A percentile compares a stretch with the other conserved stretches of the same genome.
phyloP scores from a whole-genome alignment of 2,113 vertebrate species.

The Syrrhaptes paradoxus region DNA sequence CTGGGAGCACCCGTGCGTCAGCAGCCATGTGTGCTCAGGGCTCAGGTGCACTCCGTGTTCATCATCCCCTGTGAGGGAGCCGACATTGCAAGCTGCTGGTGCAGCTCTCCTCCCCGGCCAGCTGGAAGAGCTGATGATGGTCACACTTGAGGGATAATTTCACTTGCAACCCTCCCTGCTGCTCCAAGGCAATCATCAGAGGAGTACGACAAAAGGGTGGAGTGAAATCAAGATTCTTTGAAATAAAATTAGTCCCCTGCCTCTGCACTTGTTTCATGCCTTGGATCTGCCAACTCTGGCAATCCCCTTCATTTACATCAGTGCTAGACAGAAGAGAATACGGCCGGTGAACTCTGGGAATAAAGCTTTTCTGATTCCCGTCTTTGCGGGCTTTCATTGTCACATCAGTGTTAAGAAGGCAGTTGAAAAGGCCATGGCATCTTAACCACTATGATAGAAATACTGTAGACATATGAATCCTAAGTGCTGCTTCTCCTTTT shows the following conservation, averaged over 20 bases:
- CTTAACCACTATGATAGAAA: not conserved
- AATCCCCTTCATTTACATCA: not conserved
- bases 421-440: not conserved
- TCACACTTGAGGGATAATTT: not conserved
- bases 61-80: not conserved
- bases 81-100: fast-evolving
- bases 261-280: not conserved
- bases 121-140: not conserved
- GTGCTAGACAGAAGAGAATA: not conserved
- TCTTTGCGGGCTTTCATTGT: not conserved
- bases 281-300: not conserved
- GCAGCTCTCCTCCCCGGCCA: not conserved
- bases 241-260: constrained; percentile 1
- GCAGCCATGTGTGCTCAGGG: fast-evolving
- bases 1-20: not conserved
- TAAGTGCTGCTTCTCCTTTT: not conserved
- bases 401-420: not conserved
- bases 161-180: not conserved
- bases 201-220: not conserved
- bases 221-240: not conserved
- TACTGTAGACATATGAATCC: not conserved
- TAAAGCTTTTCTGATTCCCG: not conserved
- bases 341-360: not conserved
- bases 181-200: not conserved
- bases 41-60: not conserved